A percentile compares a stretch with the other conserved stretches of the same genome.
Evolutionary conservation across 2,113 vertebrate genomes (phyloP).

Genomic region (Cygnus buccinator): DNA sequence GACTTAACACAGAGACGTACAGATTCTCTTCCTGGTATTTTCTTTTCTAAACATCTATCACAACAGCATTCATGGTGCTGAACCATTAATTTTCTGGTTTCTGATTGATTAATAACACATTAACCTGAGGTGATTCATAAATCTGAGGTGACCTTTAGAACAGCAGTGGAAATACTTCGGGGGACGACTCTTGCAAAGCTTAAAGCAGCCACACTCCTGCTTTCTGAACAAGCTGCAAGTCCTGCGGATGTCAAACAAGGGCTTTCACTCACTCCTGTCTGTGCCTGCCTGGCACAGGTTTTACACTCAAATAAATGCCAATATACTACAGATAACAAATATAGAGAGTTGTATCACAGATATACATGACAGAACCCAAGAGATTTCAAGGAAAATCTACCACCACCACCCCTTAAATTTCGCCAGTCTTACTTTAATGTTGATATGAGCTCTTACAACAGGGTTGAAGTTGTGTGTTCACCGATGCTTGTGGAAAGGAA

Average conservation of each 20-base stretch:
- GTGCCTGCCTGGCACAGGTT: not conserved
- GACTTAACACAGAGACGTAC: not conserved
- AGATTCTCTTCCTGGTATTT: not conserved
- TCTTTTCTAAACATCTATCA: not conserved
- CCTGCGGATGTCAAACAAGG: not conserved
- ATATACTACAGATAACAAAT: not conserved
- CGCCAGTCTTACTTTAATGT: not conserved
- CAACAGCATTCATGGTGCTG: not conserved
- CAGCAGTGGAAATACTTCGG: not conserved
- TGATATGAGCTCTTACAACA: not conserved
- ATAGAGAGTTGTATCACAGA: not conserved
- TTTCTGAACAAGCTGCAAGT: not conserved
- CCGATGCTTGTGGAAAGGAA: not conserved
- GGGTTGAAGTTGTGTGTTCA: not conserved
- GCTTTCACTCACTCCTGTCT: not conserved
- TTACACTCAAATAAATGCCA: not conserved
- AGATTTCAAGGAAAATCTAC: not conserved
- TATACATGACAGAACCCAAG: not conserved
- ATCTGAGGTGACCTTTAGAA: constrained; percentile 9
- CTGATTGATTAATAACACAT: constrained; percentile 8
- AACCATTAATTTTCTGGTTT: not conserved
- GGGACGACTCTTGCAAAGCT: not conserved
- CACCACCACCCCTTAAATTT: not conserved
- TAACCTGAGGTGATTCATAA: not conserved
- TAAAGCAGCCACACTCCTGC: not conserved